phyloP scores from a whole-genome alignment of 2,888 invertebrate genomes.

The Polymixis flavicincta region DNA sequence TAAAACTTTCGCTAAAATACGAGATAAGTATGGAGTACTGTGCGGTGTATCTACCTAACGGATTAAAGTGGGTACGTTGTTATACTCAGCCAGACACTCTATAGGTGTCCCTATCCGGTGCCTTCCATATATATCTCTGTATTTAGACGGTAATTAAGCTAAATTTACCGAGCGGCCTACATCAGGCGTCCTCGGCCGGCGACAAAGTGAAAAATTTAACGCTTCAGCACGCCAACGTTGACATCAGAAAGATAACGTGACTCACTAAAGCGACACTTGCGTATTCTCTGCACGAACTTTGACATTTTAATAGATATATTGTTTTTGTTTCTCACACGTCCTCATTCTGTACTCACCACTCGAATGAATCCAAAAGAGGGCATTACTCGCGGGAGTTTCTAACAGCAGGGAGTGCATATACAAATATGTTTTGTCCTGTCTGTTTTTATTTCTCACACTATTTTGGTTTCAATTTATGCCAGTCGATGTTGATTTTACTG shows the following conservation, averaged over 20 bases:
- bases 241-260: constrained; percentile 49
- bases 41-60: constrained; percentile 42
- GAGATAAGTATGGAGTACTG: constrained; percentile 45
- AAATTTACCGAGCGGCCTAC: constrained; percentile 75
- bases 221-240: constrained; percentile 59
- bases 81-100: constrained; percentile 49
- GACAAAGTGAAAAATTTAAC: constrained; percentile 65
- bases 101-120: constrained; percentile 51
- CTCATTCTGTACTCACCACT: neutral
- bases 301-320: constrained; percentile 41
- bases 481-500: constrained; percentile 64
- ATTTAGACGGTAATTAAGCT: constrained; percentile 75
- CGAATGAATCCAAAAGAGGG: constrained; percentile 32
- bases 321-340: constrained; percentile 33
- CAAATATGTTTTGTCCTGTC: constrained; percentile 58
- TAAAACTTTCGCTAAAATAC: constrained; percentile 54
- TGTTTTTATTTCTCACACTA: constrained; percentile 59
- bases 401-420: constrained; percentile 36
- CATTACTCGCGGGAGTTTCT: constrained; percentile 45
- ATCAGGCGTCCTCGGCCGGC: constrained; percentile 62
- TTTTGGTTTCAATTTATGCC: constrained; percentile 60
- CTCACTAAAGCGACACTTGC: constrained; percentile 20
- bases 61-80: constrained; percentile 39
- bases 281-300: constrained; percentile 34
- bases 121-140: constrained; percentile 62